phyloP scores from a whole-genome alignment of 2,888 invertebrate genomes.

The Acanthosoma haemorrhoidale region DNA sequence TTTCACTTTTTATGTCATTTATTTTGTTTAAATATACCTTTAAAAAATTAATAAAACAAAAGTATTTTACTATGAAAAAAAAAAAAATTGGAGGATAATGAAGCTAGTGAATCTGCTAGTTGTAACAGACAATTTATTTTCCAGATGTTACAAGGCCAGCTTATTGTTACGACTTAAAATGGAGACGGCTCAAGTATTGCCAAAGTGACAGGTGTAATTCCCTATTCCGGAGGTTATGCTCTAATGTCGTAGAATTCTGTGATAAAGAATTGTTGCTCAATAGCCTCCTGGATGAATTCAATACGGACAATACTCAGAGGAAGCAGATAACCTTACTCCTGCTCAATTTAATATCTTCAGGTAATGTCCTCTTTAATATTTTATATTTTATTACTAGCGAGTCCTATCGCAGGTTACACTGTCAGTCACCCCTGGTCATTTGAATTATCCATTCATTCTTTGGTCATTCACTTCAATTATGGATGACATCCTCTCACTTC shows the following conservation, averaged over 20 bases:
- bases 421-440: too few species aligned
- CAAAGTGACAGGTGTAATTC: constrained; percentile 48
- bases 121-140: neutral
- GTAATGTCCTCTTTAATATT: too few species aligned
- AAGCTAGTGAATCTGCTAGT: too few species aligned
- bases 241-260: constrained; percentile 53
- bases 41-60: too few species aligned
- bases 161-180: constrained; percentile 43
- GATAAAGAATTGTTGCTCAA: constrained; percentile 55
- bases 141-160: constrained; percentile 29
- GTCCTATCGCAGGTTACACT: too few species aligned
- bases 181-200: constrained; percentile 61
- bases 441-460: too few species aligned
- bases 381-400: too few species aligned
- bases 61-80: too few species aligned
- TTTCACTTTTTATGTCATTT: neutral
- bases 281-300: constrained; percentile 56
- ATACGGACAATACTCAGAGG: constrained; percentile 49
- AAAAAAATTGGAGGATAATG: too few species aligned
- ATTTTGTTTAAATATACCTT: neutral
- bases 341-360: constrained; percentile 29
- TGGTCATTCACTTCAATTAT: too few species aligned
- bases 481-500: too few species aligned
- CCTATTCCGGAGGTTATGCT: constrained; percentile 54
- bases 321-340: constrained; percentile 59